phyloP scores from a whole-genome alignment of 2,113 vertebrate species.

The Alces alces region DNA sequence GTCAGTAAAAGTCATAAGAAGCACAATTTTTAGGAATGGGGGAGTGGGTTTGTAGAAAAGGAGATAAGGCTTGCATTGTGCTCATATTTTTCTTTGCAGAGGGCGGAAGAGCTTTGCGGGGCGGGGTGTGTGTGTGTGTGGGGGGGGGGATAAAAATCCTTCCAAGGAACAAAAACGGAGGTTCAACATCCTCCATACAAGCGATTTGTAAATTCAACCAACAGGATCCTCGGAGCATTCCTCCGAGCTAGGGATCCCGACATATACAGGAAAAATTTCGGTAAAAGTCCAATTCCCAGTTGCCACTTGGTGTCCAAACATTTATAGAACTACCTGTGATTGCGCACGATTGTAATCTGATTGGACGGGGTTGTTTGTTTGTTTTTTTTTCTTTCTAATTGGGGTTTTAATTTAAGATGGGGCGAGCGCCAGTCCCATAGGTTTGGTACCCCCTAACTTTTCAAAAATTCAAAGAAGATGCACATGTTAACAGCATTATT shows the following conservation, averaged over 20 bases:
- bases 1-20: not conserved
- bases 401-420: not conserved
- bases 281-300: not conserved
- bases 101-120: not conserved
- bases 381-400: not conserved
- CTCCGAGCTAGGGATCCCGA: not conserved
- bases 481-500: not conserved
- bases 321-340: not conserved
- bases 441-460: not conserved
- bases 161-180: not conserved
- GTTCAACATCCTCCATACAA: not conserved
- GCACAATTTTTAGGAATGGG: not conserved
- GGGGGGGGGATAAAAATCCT: not conserved
- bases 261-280: not conserved
- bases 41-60: not conserved
- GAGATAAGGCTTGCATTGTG: not conserved
- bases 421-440: fast-evolving
- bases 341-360: fast-evolving
- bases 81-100: not conserved
- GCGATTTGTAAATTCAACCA: not conserved
- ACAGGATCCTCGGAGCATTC: not conserved
- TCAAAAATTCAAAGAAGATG: not conserved
- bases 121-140: not conserved
- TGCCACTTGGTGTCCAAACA: not conserved
- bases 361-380: fast-evolving